phyloP scores from a whole-genome alignment of 1,140 invertebrate species.

The Halictus rubicundus region DNA sequence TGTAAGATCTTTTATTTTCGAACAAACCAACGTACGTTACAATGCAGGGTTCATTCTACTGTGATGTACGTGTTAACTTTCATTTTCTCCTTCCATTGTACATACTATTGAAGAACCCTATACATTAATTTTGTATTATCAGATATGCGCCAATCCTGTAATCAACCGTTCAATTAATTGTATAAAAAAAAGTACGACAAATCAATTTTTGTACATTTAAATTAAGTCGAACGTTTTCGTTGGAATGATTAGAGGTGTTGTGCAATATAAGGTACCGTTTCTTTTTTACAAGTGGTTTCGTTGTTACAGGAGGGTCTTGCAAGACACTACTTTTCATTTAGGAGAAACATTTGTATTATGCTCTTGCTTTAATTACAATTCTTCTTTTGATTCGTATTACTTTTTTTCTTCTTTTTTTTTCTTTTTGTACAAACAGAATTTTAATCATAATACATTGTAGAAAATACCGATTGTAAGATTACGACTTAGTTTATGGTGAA shows the following conservation, averaged over 20 bases:
- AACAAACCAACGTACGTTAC: conserved; percentile 32
- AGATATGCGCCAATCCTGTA: conserved; percentile 16
- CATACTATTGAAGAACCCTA: conserved; percentile 57
- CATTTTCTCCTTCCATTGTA: conserved; percentile 66
- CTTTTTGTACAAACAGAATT: conserved; percentile 60
- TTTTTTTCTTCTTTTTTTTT: conserved; percentile 53
- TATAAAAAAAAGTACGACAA: conserved; percentile 30
- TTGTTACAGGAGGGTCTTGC: conserved; percentile 35
- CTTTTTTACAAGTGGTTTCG: conserved; percentile 36
- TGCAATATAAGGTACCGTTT: conserved; percentile 56
- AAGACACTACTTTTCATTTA: conserved; percentile 32
- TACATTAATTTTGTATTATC: conserved; percentile 59
- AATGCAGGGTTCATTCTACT: conserved; percentile 47
- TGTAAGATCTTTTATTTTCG: background rate
- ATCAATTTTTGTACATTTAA: conserved; percentile 40
- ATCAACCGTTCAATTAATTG: conserved; percentile 35
- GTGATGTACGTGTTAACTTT: conserved; percentile 38
- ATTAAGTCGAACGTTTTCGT: conserved; percentile 35
- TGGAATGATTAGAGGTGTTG: conserved; percentile 37
- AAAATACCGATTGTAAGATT: conserved; percentile 61
- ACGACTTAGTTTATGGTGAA: conserved; percentile 67
- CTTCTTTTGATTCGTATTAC: conserved; percentile 45
- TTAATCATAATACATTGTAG: conserved; percentile 61
- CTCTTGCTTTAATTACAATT: conserved; percentile 45
- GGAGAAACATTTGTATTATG: conserved; percentile 43